Conservation (phyloP, 2,113 vertebrate genomes). For the Silurus asotus region DNA sequence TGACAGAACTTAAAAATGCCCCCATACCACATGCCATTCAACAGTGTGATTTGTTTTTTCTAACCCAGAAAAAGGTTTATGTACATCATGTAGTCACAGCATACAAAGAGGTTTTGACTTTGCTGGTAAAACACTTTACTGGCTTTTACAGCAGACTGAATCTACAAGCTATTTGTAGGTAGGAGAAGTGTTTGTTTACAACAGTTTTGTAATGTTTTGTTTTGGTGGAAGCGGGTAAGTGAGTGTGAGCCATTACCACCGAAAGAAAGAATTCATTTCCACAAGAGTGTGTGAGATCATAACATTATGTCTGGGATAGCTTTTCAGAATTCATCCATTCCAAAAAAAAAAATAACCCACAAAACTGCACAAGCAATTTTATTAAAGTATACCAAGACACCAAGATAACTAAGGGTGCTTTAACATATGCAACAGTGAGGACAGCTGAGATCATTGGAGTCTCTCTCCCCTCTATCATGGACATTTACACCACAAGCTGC, state of each 20-base stretch:
- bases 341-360: too few relatives aligned
- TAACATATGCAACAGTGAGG: not conserved
- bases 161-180: conserved; percentile 39
- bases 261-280: conserved; percentile 1
- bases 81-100: conserved; percentile 51
- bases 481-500: too few relatives aligned
- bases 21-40: not conserved
- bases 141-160: conserved; percentile 46
- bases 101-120: not conserved
- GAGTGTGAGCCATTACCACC: not conserved
- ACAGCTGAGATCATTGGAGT: too few relatives aligned
- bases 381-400: not conserved
- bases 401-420: too few relatives aligned
- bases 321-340: not conserved
- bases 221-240: too few relatives aligned
- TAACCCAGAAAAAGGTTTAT: conserved; percentile 37
- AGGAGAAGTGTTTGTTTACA: conserved; percentile 57
- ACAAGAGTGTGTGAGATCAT: not conserved
- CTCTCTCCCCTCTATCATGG: too few relatives aligned
- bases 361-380: not conserved
- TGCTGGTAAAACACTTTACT: not conserved
- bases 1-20: not conserved
- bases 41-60: conserved; percentile 34
- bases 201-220: not conserved
- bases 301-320: not conserved